A percentile compares a stretch with the other conserved stretches of the same genome.
These are phyloP conservation scores for Otis tarda DNA, from an alignment of 2,113 vertebrate genomes.

Conservation along the genomic window DNA sequence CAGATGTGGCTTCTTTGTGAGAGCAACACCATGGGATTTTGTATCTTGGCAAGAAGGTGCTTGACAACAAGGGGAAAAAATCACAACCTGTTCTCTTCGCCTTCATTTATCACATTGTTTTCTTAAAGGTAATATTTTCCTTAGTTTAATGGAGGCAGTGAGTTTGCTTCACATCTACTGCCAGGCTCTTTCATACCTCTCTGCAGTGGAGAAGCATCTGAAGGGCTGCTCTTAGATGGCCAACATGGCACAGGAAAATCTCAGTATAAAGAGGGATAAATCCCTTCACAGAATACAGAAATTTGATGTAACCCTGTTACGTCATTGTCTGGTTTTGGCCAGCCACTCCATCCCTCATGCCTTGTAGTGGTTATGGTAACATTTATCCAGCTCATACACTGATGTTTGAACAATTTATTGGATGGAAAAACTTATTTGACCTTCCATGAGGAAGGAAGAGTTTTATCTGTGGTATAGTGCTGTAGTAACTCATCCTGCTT, in stretches of 20 bases:
- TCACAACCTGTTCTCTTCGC: neutral
- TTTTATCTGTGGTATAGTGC: neutral
- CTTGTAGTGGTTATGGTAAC: neutral
- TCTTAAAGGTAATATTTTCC: neutral
- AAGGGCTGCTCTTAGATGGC: neutral
- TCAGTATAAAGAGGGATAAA: neutral
- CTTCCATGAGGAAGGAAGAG: neutral
- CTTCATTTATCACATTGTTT: neutral
- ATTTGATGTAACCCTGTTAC: neutral
- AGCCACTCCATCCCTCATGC: neutral
- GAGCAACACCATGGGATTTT: neutral
- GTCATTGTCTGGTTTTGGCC: neutral
- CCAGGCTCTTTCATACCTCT: neutral
- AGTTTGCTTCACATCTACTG: neutral
- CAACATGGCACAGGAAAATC: accelerated
- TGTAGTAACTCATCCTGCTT: neutral
- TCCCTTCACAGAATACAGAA: neutral
- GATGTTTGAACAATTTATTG: neutral
- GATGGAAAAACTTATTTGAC: neutral
- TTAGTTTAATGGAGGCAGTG: neutral
- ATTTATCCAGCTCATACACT: neutral
- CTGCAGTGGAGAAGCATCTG: neutral
- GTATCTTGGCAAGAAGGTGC: neutral
- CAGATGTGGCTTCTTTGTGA: neutral
- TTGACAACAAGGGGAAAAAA: neutral